Conservation (phyloP, 2,888 invertebrate species). For the Nematopogon swammerdamellus region DNA sequence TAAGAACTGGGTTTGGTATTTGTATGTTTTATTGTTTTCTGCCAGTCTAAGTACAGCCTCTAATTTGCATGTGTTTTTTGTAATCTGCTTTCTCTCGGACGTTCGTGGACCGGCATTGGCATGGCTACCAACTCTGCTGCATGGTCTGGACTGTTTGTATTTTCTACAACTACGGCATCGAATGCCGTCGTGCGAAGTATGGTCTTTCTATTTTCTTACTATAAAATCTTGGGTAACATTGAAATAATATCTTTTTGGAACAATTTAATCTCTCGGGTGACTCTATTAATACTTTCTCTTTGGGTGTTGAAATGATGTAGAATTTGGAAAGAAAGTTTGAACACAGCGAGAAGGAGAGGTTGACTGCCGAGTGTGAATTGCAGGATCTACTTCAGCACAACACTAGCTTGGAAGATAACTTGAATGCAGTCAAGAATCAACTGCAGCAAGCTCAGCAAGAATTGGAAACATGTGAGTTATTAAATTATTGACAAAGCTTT, state of each 20-base stretch:
- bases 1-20: too few relatives aligned
- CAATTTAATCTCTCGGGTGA: too few relatives aligned
- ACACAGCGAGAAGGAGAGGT: slow-evolving; percentile 60
- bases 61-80: slow-evolving; percentile 9
- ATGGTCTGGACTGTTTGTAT: slow-evolving; percentile 2
- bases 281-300: slow-evolving; percentile 11
- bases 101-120: neutral
- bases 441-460: slow-evolving; percentile 32
- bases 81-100: neutral
- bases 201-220: neutral
- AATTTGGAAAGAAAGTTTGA: slow-evolving; percentile 61
- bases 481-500: too few relatives aligned
- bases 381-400: slow-evolving; percentile 67
- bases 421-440: slow-evolving; percentile 49
- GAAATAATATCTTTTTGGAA: too few relatives aligned
- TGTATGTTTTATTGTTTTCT: too few relatives aligned
- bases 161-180: neutral
- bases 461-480: slow-evolving; percentile 36
- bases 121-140: slow-evolving; percentile 4
- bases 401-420: slow-evolving; percentile 59
- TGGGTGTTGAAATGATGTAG: slow-evolving; percentile 29
- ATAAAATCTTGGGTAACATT: neutral
- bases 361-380: slow-evolving; percentile 60
- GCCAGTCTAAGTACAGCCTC: neutral
- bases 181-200: neutral